Conservation (phyloP, 1,140 invertebrate species). For the Penaeus vannamei region DNA sequence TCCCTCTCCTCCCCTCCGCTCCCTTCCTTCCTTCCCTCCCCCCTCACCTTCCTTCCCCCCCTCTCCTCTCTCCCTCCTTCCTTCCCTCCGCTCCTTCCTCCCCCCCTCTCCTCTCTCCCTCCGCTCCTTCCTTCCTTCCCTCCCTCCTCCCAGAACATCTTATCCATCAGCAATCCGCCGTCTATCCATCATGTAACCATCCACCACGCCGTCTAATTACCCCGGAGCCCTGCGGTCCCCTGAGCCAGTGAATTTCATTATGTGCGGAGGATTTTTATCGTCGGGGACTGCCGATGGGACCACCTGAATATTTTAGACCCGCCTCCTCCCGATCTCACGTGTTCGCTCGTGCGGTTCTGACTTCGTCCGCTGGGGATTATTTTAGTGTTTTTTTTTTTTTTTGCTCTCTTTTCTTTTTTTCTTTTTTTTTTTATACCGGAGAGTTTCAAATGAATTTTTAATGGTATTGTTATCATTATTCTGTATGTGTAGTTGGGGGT, state of each 20-base stretch:
- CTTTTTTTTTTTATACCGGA: too few species aligned
- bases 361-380: background rate
- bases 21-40: background rate
- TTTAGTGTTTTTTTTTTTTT: conserved; percentile 21
- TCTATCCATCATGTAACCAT: conserved; percentile 55
- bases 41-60: background rate
- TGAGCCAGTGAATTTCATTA: conserved; percentile 62
- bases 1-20: background rate
- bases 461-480: too few species aligned
- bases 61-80: background rate
- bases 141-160: background rate
- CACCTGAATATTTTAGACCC: conserved; percentile 55
- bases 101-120: background rate
- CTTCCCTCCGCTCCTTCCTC: background rate
- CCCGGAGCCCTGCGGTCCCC: conserved; percentile 40
- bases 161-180: conserved; percentile 50
- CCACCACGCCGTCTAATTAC: conserved; percentile 52
- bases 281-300: conserved; percentile 55
- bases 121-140: background rate
- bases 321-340: conserved; percentile 23
- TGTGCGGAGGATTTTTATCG: conserved; percentile 62
- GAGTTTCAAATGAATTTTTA: too few species aligned
- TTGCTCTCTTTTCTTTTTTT: background rate
- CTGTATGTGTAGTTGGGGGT: too few species aligned
- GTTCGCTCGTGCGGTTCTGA: background rate